Evolutionary conservation across 2,797 vertebrate genomes (phyloP).

Genomic region (Varecia variegata): DNA sequence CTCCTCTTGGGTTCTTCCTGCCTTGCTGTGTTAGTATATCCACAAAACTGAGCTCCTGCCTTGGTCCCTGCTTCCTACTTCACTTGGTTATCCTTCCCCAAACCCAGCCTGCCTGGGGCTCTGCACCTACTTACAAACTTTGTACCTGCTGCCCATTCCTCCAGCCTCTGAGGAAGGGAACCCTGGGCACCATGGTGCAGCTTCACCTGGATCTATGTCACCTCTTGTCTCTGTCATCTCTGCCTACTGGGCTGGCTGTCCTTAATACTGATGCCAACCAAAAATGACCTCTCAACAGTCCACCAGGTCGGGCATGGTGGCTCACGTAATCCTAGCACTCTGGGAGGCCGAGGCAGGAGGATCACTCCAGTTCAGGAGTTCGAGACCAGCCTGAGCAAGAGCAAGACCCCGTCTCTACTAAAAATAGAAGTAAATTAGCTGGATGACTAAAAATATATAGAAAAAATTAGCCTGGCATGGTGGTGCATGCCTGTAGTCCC

Average conservation of each 20-base stretch:
- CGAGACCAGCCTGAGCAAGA: no score
- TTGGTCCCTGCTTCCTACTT: not conserved
- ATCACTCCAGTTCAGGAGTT: no score
- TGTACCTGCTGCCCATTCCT: not conserved
- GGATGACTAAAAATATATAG: no score
- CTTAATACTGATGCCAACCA: not conserved
- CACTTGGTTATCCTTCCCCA: not conserved
- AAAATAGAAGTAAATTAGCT: no score
- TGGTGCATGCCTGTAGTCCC: no score
- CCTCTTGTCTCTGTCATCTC: not conserved
- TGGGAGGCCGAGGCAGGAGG: no score
- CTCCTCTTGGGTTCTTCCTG: not conserved
- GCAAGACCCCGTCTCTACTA: no score
- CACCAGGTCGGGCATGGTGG: no score
- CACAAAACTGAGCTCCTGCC: not conserved
- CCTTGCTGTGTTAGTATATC: not conserved
- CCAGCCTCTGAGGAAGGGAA: not conserved
- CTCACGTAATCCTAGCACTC: no score
- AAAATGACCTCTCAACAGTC: not conserved
- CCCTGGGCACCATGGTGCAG: not conserved
- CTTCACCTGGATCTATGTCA: not conserved
- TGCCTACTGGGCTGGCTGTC: not conserved
- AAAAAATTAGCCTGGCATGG: no score
- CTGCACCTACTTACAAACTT: not conserved
- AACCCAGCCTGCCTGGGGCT: not conserved